Evolutionary conservation across 1,140 invertebrate genomes (phyloP).

Genomic region (Drosophila rhopaloa): DNA sequence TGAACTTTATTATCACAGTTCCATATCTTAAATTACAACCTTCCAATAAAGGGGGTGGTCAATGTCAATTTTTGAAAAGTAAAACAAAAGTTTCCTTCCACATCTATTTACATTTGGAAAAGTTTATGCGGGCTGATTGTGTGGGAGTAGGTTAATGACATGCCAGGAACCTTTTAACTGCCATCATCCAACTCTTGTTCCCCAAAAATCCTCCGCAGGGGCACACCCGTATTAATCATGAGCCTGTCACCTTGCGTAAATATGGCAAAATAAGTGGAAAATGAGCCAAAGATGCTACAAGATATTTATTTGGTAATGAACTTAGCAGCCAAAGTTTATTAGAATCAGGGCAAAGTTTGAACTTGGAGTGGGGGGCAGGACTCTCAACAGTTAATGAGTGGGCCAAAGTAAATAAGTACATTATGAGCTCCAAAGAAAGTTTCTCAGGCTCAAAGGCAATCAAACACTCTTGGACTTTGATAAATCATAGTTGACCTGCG

Average conservation of each 20-base stretch:
- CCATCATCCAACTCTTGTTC: neutral
- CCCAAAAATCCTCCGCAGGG: neutral
- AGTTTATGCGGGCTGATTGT: constrained; percentile 34
- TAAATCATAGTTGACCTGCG: constrained; percentile 46
- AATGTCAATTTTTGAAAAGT: constrained; percentile 50
- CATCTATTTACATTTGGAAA: constrained; percentile 50
- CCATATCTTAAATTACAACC: constrained; percentile 62
- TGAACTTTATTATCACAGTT: neutral
- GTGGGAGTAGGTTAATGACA: constrained; percentile 52
- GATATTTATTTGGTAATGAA: constrained; percentile 61
- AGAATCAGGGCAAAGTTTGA: constrained; percentile 55
- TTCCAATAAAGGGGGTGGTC: constrained; percentile 42
- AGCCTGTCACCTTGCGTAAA: constrained; percentile 77
- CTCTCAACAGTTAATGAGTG: constrained; percentile 56
- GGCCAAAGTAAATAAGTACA: constrained; percentile 46
- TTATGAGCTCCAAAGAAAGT: constrained; percentile 22
- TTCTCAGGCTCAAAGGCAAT: constrained; percentile 38
- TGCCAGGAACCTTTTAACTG: constrained; percentile 44
- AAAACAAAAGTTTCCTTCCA: constrained; percentile 58
- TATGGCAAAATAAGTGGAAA: constrained; percentile 77
- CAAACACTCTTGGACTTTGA: constrained; percentile 56
- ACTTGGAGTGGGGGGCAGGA: constrained; percentile 10
- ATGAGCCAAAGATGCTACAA: constrained; percentile 52
- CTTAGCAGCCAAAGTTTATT: constrained; percentile 67
- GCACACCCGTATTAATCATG: constrained; percentile 69